phyloP scores from a whole-genome alignment of 2,797 vertebrate genomes.

The Fratercula arctica region DNA sequence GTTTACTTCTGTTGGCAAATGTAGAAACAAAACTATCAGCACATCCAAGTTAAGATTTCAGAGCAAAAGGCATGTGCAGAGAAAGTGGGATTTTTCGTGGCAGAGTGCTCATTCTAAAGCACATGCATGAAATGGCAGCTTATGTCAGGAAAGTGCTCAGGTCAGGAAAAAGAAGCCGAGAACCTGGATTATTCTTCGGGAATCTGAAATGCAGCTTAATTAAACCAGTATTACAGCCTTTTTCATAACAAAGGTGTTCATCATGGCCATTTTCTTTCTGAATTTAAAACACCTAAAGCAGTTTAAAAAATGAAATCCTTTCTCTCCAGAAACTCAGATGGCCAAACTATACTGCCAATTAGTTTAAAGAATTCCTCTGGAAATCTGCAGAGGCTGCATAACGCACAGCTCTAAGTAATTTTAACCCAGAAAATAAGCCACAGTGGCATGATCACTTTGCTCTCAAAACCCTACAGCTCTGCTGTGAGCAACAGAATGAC shows the following conservation, averaged over 20 bases:
- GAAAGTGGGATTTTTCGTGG: neutral
- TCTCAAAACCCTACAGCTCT: neutral
- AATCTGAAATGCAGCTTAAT: constrained; percentile 4
- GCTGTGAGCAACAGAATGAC: neutral
- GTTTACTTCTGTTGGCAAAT: neutral
- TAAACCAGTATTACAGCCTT: neutral
- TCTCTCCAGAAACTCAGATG: neutral
- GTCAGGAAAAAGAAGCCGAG: neutral
- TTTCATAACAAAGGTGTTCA: neutral
- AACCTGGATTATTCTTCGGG: neutral
- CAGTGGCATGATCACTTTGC: neutral
- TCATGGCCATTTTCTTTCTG: neutral
- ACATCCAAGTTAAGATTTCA: neutral
- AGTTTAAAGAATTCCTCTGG: neutral
- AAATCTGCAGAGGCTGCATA: neutral
- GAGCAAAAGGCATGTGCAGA: neutral
- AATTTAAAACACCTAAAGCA: neutral
- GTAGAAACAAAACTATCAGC: neutral
- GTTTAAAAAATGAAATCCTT: neutral
- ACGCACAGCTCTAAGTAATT: neutral
- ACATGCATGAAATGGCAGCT: neutral
- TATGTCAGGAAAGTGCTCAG: neutral
- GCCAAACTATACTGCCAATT: neutral
- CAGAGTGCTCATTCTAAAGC: neutral
- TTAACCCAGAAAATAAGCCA: neutral